Conservation (phyloP, 92 coral and sea anemone species). For the Pocillopora grandis region DNA sequence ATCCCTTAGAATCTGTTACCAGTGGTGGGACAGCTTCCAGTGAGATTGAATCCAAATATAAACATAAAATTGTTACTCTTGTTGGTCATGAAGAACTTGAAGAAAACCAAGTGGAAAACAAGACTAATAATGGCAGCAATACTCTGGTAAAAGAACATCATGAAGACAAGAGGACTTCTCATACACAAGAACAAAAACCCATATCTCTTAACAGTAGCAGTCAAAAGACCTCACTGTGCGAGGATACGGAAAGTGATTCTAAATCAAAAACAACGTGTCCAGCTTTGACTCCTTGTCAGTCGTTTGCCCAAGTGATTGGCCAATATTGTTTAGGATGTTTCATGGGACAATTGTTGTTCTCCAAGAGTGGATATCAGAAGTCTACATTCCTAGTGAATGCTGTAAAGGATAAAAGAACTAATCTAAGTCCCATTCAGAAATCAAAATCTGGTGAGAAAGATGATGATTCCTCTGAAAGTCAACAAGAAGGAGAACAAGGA, state of each 20-base stretch:
- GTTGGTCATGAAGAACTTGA: conserved; percentile 70
- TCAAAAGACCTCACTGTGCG: conserved; percentile 29
- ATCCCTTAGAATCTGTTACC: background rate
- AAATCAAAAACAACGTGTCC: conserved; percentile 35
- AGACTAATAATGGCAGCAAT: background rate
- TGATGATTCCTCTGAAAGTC: background rate
- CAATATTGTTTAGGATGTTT: conserved; percentile 62
- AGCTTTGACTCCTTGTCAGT: conserved; percentile 52
- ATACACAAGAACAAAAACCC: conserved; percentile 13
- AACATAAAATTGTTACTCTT: conserved; percentile 72
- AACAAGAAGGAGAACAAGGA: background rate
- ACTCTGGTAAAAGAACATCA: background rate
- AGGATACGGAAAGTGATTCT: conserved; percentile 16
- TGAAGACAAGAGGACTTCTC: background rate
- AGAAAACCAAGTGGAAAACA: conserved; percentile 26
- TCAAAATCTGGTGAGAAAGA: background rate
- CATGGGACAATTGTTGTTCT: conserved; percentile 55
- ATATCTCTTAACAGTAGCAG: background rate
- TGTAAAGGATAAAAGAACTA: background rate
- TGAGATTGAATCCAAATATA: conserved; percentile 29
- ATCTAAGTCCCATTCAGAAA: background rate
- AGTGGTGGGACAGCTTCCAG: conserved; percentile 7
- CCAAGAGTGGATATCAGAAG: conserved; percentile 38
- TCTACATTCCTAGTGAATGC: conserved; percentile 25
- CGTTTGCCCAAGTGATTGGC: conserved; percentile 57